Conservation (phyloP, 2,888 invertebrate species). For the Rhynchonema sp. region DNA sequence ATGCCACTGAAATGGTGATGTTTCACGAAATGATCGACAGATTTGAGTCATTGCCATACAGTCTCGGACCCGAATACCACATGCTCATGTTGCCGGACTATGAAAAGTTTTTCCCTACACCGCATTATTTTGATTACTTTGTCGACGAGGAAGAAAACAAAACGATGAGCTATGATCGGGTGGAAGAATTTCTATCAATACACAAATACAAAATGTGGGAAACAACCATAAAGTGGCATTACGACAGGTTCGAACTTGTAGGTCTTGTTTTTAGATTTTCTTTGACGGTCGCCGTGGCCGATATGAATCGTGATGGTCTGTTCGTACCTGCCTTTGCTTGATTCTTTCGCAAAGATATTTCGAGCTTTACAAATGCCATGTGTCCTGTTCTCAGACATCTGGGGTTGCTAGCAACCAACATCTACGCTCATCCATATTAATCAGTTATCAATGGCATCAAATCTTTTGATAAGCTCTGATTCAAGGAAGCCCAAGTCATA, state of each 20-base stretch:
- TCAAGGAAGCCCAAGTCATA: no score
- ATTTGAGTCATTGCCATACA: neutral
- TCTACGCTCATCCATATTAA: no score
- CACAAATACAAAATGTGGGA: neutral
- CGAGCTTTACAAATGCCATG: no score
- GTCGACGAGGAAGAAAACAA: neutral
- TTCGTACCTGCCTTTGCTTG: no score
- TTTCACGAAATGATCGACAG: neutral
- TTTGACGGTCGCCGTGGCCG: no score
- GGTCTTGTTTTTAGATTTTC: no score
- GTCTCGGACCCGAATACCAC: neutral
- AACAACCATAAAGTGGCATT: neutral
- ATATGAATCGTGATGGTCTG: no score
- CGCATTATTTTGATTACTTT: neutral
- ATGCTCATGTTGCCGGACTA: neutral
- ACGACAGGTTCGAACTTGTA: neutral
- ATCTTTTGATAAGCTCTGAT: no score
- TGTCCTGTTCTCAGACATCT: no score
- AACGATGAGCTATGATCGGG: neutral
- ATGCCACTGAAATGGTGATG: conserved; percentile 12
- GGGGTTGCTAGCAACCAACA: no score
- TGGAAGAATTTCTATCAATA: neutral
- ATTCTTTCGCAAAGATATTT: no score
- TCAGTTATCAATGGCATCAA: no score
- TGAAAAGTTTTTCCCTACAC: neutral